Evolutionary conservation across 2,113 vertebrate species (phyloP), one percentile per base, ranked within the genome.

Genomic region (Chionis minor): DNA sequence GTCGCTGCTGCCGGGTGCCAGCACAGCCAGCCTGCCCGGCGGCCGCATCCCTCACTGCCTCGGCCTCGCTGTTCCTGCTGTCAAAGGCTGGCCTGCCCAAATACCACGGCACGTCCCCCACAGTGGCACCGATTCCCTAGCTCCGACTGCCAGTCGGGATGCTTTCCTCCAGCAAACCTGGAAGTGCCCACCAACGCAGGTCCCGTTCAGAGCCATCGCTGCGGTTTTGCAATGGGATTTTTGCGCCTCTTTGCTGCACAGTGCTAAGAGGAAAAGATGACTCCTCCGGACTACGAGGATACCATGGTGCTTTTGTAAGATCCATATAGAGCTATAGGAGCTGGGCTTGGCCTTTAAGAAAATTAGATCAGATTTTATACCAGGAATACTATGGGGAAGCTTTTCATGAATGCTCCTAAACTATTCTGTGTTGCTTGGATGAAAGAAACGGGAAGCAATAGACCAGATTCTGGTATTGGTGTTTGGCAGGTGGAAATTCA

Each of bases 61-160:
- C 14, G 22, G 22, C 23, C 65, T 23, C 20, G 42, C 52, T 66
- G 1, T 35, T 44, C 26, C 47, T 40, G 24, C 2, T 52, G 12
- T 6, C 69, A 18, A 18, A 51, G 30, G 35, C 58, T 17, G 58
- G 35, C 67, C 59, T 38, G 87, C 70, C 45, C 62, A 17, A 33
- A 61, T 5, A 3, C 0, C 20, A 24, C 9, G 40, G 47, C 71
- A 4, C 23, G 3, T 40, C n/a, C 4, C 28, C 54, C 19, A 0
- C 4, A 20, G 2, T 5, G 51, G 67, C 52, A n/a, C 27, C 3
- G 5, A 9, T 22, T 62, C 32, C 42, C 15, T 3, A 14, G 35
- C 63, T 62, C 42, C 35, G 1, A 0, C 1, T 26, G 49, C 8
- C 51, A 2, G 22, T 5, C 9, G 6, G 10, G 2, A 17, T 12